These are phyloP conservation scores for Cartodere bifasciata DNA, from an alignment of 2,888 invertebrate genomes.

Conservation along the genomic window DNA sequence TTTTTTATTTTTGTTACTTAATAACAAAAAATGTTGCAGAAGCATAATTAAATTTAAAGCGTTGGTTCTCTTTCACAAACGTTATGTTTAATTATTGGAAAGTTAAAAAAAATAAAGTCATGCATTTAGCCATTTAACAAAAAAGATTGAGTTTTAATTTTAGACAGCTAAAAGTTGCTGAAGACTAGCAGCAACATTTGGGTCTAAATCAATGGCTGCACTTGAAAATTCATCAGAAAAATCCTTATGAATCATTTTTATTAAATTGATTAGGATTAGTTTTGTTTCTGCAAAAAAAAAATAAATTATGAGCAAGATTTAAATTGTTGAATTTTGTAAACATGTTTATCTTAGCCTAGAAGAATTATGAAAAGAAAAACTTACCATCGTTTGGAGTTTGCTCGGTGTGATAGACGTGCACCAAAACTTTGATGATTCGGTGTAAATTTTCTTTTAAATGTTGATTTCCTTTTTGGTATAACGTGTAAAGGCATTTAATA, in stretches of 20 bases:
- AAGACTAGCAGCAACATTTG: constrained; percentile 26
- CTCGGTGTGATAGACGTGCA: constrained; percentile 44
- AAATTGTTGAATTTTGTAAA: constrained; percentile 1
- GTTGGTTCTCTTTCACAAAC: too few species aligned
- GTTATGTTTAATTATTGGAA: too few species aligned
- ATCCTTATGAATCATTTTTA: constrained; percentile 42
- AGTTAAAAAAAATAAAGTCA: too few species aligned
- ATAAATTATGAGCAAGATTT: too few species aligned
- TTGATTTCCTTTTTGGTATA: constrained; percentile 49
- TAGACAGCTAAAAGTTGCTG: constrained; percentile 5
- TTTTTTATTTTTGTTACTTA: too few species aligned
- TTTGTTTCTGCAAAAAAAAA: constrained; percentile 35
- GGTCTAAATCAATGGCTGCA: constrained; percentile 33
- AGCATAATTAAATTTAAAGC: too few species aligned
- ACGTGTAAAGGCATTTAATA: constrained; percentile 47
- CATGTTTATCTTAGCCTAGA: not conserved
- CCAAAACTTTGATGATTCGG: constrained; percentile 41
- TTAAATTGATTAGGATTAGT: constrained; percentile 37
- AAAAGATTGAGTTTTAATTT: too few species aligned
- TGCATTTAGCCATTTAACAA: too few species aligned
- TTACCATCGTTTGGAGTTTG: constrained; percentile 41
- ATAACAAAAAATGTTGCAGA: too few species aligned
- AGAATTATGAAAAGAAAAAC: constrained; percentile 9
- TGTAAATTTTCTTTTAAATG: constrained; percentile 40
- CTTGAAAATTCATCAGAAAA: constrained; percentile 43